Conservation (phyloP, 1,140 invertebrate species). For the Aleiodes sp. region DNA sequence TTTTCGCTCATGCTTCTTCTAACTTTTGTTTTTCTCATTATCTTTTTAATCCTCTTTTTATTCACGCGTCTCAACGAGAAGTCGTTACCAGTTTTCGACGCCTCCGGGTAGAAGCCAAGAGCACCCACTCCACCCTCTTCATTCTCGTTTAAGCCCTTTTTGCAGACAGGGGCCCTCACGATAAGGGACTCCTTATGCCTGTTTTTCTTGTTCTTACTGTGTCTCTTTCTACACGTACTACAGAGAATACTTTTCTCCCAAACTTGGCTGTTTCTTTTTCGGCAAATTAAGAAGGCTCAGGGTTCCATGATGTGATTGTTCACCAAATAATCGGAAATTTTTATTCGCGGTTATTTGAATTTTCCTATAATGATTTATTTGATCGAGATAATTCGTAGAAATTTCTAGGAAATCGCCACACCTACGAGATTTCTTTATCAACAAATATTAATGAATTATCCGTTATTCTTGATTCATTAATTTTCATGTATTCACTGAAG, state of each 20-base stretch:
- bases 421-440: too few relatives aligned
- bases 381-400: too few relatives aligned
- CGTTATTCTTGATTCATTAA: neutral
- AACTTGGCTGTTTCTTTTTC: neutral
- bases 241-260: neutral
- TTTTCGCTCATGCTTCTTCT: constrained; percentile 22
- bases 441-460: neutral
- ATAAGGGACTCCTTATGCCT: constrained; percentile 33
- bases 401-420: too few relatives aligned
- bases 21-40: constrained; percentile 3
- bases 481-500: neutral
- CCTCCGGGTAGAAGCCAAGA: constrained; percentile 36
- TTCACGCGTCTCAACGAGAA: constrained; percentile 24
- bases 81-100: constrained; percentile 41
- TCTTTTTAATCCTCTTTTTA: constrained; percentile 26
- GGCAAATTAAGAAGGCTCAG: neutral
- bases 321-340: too few relatives aligned
- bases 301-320: too few relatives aligned
- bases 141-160: constrained; percentile 37
- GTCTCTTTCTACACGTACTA: neutral
- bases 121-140: constrained; percentile 30
- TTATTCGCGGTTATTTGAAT: too few relatives aligned
- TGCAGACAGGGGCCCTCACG: constrained; percentile 24
- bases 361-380: too few relatives aligned
- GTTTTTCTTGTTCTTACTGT: constrained; percentile 15